Percentiles rank a stretch among this genome's conserved stretches.
Conservation (phyloP, 2,888 invertebrate species). For the Drosophila eohydei region DNA sequence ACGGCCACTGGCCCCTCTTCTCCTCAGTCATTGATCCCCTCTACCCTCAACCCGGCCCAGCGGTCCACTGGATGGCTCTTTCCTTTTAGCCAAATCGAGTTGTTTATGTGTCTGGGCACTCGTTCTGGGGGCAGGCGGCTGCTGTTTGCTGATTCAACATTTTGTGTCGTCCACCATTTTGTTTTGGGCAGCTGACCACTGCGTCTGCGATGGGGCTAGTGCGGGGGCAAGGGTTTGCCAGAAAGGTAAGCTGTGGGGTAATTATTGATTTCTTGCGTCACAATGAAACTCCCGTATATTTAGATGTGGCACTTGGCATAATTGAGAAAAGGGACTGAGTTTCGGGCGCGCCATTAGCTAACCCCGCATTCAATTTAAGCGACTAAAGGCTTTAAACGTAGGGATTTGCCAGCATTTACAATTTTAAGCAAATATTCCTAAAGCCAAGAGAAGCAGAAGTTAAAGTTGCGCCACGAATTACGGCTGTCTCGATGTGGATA, state of each 20-base stretch:
- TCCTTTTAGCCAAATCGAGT: conserved; percentile 39
- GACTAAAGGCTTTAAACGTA: background rate
- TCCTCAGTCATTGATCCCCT: background rate
- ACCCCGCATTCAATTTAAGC: conserved; percentile 4
- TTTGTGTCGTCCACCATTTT: conserved; percentile 55
- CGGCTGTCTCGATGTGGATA: background rate
- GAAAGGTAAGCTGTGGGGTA: conserved; percentile 45
- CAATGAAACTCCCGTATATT: conserved; percentile 23
- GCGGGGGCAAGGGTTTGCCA: conserved; percentile 4
- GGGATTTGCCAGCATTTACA: background rate
- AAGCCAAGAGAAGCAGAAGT: background rate
- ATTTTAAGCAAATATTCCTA: background rate
- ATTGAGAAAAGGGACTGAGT: conserved; percentile 6
- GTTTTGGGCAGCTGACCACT: conserved; percentile 55
- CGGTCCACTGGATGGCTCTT: conserved; percentile 30
- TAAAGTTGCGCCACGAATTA: background rate
- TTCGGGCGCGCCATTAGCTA: conserved; percentile 2
- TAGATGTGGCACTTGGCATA: conserved; percentile 5
- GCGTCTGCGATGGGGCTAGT: conserved; percentile 8
- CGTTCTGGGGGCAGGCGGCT: conserved; percentile 8
- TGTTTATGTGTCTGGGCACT: conserved; percentile 73
- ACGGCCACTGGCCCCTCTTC: background rate
- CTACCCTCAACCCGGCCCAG: background rate
- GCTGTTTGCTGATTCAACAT: conserved; percentile 49
- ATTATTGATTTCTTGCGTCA: conserved; percentile 56